phyloP scores from a whole-genome alignment of 2,113 vertebrate genomes.

The Stegastes partitus region DNA sequence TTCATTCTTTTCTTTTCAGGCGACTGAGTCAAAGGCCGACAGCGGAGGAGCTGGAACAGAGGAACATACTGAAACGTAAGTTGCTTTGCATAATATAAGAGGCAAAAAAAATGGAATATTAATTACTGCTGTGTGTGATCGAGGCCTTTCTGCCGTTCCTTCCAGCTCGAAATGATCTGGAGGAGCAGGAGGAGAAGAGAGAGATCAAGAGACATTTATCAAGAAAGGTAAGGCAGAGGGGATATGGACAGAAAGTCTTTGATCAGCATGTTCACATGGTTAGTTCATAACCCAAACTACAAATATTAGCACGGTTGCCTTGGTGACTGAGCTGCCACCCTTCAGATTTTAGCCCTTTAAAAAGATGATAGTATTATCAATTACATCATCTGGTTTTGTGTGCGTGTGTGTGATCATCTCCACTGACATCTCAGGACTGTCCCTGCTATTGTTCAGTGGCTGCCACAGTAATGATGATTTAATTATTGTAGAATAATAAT shows the following conservation, averaged over 20 bases:
- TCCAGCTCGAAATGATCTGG: constrained; percentile 95
- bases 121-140: not conserved
- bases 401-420: not conserved
- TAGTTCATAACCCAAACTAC: not conserved
- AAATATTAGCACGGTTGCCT: constrained; percentile 30
- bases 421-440: not conserved
- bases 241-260: constrained; percentile 5
- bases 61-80: constrained; percentile 99
- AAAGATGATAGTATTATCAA: constrained; percentile 16
- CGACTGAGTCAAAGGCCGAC: constrained; percentile 97
- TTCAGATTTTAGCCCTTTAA: constrained; percentile 19
- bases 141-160: not conserved
- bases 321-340: constrained; percentile 17
- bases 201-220: constrained; percentile 97
- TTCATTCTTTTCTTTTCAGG: constrained; percentile 81
- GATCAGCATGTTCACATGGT: not conserved
- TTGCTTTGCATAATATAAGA: constrained; percentile 34
- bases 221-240: constrained; percentile 88
- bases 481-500: no score
- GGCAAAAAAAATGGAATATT: no score
- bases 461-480: not conserved
- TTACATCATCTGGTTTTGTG: constrained; percentile 11
- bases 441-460: not conserved
- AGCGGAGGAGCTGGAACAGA: constrained; percentile 96
- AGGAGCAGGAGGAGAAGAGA: constrained; percentile 97